Base-by-base conservation (phyloP, 1,140 invertebrate genomes). In the Achroia grisella region DNA sequence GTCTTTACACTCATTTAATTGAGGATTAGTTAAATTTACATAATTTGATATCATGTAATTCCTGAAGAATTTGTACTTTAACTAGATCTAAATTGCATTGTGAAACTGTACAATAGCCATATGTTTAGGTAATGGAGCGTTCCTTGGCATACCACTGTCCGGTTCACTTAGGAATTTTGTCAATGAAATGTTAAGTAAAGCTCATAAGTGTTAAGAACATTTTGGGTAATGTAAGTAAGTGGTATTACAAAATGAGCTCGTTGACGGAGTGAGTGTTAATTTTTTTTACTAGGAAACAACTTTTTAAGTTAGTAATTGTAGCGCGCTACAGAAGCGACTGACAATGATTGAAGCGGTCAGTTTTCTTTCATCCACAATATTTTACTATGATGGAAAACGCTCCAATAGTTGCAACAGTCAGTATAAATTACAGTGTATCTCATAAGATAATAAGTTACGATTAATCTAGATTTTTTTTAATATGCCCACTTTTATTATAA, bases 321-420 rank as follows among this genome's bases (percentile, higher is more conserved):
- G 78, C 62, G 50, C 65, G 77, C 77, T 79, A 74, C 79, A 68
- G 63, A 68, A 63, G 65, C 70, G 70, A 82, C 78, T 79, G 81
- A 80, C 73, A 65, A 68, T 64, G 51, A 71, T 73, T 74, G 61
- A 73, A 71, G 62, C 68, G 68, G 70, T 81, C 79, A 79, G 73
- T 73, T 85, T 85, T 86, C 84, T 83, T 86, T 86, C 82, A 86
- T 83, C 84, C 86, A 86, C 86, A 86, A 86, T 86, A 87, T 86
- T 77, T 77, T 67, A 67, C 61, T 59, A 73, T 59, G 53, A 60
- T 56, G 56, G 69, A 65, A 82, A 82, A 76, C 68, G 80, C 80
- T 87, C 83, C 76, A 71, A 76, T 85, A 86, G 83, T 79, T 71
- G 65, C 57, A 67, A 61, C 56, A 62, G 71, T 69, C 77, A 80